Evolutionary conservation across 2,888 invertebrate genomes (phyloP).

Genomic region (Zelleria hepariella): DNA sequence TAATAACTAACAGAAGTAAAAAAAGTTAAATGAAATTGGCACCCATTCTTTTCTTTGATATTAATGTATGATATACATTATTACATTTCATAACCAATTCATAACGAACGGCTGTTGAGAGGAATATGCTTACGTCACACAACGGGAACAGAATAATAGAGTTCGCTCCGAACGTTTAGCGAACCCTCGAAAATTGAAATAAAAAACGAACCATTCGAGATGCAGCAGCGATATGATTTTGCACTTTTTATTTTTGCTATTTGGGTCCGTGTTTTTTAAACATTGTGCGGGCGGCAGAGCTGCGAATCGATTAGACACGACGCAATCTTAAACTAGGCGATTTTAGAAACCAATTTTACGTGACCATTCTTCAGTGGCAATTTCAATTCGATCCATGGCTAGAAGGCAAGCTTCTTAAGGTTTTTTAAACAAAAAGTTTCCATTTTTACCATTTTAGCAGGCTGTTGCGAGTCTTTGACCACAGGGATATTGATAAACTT

Average conservation of each 20-base stretch:
- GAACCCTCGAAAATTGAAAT: conserved; percentile 69
- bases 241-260: conserved; percentile 56
- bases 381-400: background rate
- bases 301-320: conserved; percentile 39
- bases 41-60: conserved; percentile 65
- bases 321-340: background rate
- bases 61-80: conserved; percentile 69
- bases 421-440: too few relatives aligned
- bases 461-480: too few relatives aligned
- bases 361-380: background rate
- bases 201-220: conserved; percentile 65
- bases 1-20: background rate
- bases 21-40: conserved; percentile 38
- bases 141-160: conserved; percentile 65
- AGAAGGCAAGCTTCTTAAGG: too few relatives aligned
- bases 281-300: conserved; percentile 40
- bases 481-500: too few relatives aligned
- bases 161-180: conserved; percentile 66
- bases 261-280: conserved; percentile 50
- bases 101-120: conserved; percentile 57
- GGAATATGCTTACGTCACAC: conserved; percentile 67
- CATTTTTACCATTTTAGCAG: too few relatives aligned
- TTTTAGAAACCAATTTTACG: background rate
- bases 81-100: conserved; percentile 66
- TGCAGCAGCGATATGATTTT: conserved; percentile 70